A percentile compares a stretch with the other conserved stretches of the same genome.
Conservation (phyloP, 1,140 invertebrate species). For the Laodelphax striatellus region DNA sequence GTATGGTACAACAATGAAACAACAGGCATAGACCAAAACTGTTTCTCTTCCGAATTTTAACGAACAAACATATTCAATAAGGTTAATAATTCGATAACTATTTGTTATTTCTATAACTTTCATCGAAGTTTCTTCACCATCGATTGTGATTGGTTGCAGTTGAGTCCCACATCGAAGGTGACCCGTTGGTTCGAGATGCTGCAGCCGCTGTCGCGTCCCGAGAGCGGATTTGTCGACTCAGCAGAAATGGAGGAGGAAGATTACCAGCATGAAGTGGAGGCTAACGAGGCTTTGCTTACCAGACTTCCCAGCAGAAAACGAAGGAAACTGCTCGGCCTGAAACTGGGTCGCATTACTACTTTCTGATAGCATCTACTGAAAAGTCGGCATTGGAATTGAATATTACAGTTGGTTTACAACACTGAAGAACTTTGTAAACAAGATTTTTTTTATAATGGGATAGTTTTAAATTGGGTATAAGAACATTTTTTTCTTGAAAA, state of each 20-base stretch:
- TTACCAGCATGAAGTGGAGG: slow-evolving; percentile 33
- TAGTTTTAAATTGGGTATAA: too few relatives aligned
- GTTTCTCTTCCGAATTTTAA: too few relatives aligned
- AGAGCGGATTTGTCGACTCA: slow-evolving; percentile 59
- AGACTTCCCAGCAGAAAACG: slow-evolving; percentile 53
- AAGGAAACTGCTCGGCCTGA: slow-evolving; percentile 45
- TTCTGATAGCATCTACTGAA: slow-evolving; percentile 32
- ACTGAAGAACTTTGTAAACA: too few relatives aligned
- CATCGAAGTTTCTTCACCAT: too few relatives aligned
- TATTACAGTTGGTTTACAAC: too few relatives aligned
- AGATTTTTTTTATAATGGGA: too few relatives aligned
- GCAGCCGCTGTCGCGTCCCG: slow-evolving; percentile 45
- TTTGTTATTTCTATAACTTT: too few relatives aligned
- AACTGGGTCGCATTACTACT: slow-evolving; percentile 50
- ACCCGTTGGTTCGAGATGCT: slow-evolving; percentile 59
- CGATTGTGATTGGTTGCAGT: slow-evolving; percentile 30
- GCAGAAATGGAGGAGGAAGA: slow-evolving; percentile 28
- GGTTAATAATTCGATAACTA: too few relatives aligned
- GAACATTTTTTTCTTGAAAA: too few relatives aligned
- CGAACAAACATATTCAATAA: too few relatives aligned
- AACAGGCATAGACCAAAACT: too few relatives aligned
- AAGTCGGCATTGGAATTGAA: not conserved
- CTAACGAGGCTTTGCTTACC: slow-evolving; percentile 42
- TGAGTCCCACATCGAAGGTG: slow-evolving; percentile 56
- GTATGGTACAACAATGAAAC: too few relatives aligned